Base-by-base conservation (phyloP, 1,140 invertebrate species). In the Hycleus phaleratus region DNA sequence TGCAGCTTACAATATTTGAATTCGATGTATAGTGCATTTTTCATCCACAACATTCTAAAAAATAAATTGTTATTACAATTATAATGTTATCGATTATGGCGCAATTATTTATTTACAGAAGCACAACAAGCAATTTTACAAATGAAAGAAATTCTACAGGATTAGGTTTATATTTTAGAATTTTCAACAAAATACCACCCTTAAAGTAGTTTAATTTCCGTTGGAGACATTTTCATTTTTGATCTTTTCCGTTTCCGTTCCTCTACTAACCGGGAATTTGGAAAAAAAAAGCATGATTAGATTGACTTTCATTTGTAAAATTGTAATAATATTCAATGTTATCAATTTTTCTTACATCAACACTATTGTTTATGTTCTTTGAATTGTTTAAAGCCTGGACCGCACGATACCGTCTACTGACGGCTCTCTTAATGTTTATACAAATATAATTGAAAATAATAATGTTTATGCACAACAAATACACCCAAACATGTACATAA, bases 311-410 rank as follows among this genome's bases (percentile, higher is more conserved):
- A 32, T 32, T 32, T 32, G 32, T 32, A 32, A 32, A 32, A 32
- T 7, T 32, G 32, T 32, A 5, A 5, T 32, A 32, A 4, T 5
- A 5, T 18, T 46, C 18, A 9, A 46, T 8, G 18, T 46, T 25
- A 46, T 9, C 4, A 32, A 7, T 32, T 32, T 32, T 32, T 5
- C 4, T 32, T 32, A 32, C 7, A 32, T 32, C 32, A 32, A 32
- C 32, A 32, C 32, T 32, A 32, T 4, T 32, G 32, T 32, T 32
- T 7, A 32, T 32, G 4, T 32, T 32, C 7, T 7, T 32, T 32
- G 32, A 5, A 32, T 32, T 32, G 32, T 52, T 58, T 58, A 58
- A 58, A 58, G 56, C 56, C 56, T 58, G 56, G 56, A 58, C 56
- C 56, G 56, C 53, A 45, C 56, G 43, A 40, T 46, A 24, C 38